A percentile compares a stretch with the other conserved stretches of the same genome.
Evolutionary conservation across 2,888 invertebrate species (phyloP).

Genomic region (Salticus scenicus): DNA sequence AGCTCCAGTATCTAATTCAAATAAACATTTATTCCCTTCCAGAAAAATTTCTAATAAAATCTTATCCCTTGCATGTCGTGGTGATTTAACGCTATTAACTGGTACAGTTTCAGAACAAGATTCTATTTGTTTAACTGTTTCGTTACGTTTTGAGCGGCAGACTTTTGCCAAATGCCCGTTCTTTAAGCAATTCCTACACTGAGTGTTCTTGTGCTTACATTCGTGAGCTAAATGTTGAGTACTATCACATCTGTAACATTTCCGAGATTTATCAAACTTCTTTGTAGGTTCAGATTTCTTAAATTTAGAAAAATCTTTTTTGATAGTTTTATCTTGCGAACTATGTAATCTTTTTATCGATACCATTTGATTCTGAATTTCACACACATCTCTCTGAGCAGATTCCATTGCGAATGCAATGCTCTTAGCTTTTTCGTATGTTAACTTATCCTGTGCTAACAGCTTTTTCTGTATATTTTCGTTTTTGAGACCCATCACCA

Average conservation of each 20-base stretch:
- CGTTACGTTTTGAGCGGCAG: slow-evolving; percentile 52
- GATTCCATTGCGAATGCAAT: slow-evolving; percentile 53
- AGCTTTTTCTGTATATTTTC: slow-evolving; percentile 52
- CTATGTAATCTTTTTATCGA: slow-evolving; percentile 37
- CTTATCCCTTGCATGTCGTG: slow-evolving; percentile 47
- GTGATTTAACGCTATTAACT: slow-evolving; percentile 53
- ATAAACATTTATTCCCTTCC: no score
- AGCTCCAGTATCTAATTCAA: no score
- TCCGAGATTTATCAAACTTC: slow-evolving; percentile 50
- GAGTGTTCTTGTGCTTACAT: slow-evolving; percentile 53
- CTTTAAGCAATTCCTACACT: slow-evolving; percentile 53
- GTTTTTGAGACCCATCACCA: slow-evolving; percentile 50
- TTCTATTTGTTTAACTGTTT: slow-evolving; percentile 54
- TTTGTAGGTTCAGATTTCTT: slow-evolving; percentile 42
- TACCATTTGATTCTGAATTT: slow-evolving; percentile 48
- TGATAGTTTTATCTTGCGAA: slow-evolving; percentile 38
- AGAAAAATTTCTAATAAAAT: no score
- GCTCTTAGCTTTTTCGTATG: slow-evolving; percentile 50
- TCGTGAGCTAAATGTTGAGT: slow-evolving; percentile 52
- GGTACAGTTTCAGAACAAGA: slow-evolving; percentile 49
- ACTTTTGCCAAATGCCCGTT: slow-evolving; percentile 53
- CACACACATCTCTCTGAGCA: slow-evolving; percentile 51
- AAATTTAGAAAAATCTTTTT: slow-evolving; percentile 52
- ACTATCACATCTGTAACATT: slow-evolving; percentile 53
- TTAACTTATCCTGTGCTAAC: slow-evolving; percentile 51